Evolutionary conservation across 2,797 vertebrate species (phyloP), one percentile per base, ranked within the genome.

Genomic region (Micrastur ruficollis): DNA sequence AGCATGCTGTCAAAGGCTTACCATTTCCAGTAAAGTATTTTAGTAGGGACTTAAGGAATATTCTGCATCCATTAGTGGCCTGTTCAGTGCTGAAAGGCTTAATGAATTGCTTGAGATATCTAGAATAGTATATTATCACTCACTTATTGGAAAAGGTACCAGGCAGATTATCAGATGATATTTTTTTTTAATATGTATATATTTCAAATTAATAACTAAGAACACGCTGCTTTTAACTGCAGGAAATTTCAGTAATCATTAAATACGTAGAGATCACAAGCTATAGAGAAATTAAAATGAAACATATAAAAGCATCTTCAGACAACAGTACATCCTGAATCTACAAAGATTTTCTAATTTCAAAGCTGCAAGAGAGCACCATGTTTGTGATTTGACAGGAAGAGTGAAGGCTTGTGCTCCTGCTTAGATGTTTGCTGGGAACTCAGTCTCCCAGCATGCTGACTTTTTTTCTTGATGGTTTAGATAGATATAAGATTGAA

Each of bases 1-100:
- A 55, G 46, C 1, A 3, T 29, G n/a, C 23, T 85, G 78, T 49
- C 81, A 74, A 74, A 89, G 55, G 11, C 56, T 84, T 40, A 67
- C 15, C 38, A 32, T 34, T 96, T 84, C 90, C 92, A 93, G 80
- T 86, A 95, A 86, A 90, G 49, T 27, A 21, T 71, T 97, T 94
- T 90, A 81, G 52, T 47, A 59, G 44, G 26, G 49, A 52, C 46
- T 34, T 68, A 50, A 81, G 50, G 50, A 12, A 65, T 81, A 49
- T 79, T 86, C 74, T 70, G 40, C 32, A 71, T 71, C 86, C 78
- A 90, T 93, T 93, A 94, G 42, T 76, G 66, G 78, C 47, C 63
- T 89, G 56, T 40, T 90, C 31, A 15, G 52, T 80, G 92, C 71
- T 94, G 74, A 84, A 92, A 95, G 27, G 50, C 49, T 90, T 91